Evolutionary conservation across 30 jellyfish, hydroid and myxozoan species (phyloP).

Genomic region (Pseudorhiza aurosa): DNA sequence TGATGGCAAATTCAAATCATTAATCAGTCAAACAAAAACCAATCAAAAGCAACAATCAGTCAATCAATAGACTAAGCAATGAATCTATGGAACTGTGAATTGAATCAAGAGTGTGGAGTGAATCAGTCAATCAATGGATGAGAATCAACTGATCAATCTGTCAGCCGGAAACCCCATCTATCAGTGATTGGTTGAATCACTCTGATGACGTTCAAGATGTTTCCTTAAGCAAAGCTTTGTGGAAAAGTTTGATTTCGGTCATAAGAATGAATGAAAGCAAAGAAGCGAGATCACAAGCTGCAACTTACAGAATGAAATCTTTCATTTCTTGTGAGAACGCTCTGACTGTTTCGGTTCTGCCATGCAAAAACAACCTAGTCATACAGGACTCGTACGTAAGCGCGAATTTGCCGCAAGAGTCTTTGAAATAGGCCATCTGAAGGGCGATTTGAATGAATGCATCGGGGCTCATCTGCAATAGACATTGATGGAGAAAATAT

Average conservation of each 20-base stretch:
- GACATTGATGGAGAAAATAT: background rate
- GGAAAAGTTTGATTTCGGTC: too few relatives aligned
- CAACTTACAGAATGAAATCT: conserved; percentile 82
- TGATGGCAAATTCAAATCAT: too few relatives aligned
- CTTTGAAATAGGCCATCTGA: conserved; percentile 93
- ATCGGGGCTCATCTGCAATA: conserved; percentile 96
- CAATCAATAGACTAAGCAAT: background rate
- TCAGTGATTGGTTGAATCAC: too few relatives aligned
- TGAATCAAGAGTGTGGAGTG: too few relatives aligned
- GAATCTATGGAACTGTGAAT: background rate
- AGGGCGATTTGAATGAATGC: conserved; percentile 91
- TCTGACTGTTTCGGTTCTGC: conserved; percentile 96
- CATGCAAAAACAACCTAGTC: conserved; percentile 94
- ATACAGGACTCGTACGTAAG: conserved; percentile 94
- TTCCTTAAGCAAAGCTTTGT: too few relatives aligned
- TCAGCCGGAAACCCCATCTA: background rate
- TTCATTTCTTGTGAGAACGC: conserved; percentile 78
- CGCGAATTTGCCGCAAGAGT: conserved; percentile 83
- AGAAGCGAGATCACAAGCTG: background rate
- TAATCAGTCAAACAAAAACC: background rate
- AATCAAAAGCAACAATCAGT: background rate
- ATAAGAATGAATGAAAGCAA: too few relatives aligned
- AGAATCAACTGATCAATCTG: background rate
- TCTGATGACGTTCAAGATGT: too few relatives aligned
- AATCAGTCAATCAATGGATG: too few relatives aligned